Evolutionary conservation across 1,140 invertebrate genomes (phyloP), one percentile per base, ranked within the genome.

Genomic region (Bombus picipes): DNA sequence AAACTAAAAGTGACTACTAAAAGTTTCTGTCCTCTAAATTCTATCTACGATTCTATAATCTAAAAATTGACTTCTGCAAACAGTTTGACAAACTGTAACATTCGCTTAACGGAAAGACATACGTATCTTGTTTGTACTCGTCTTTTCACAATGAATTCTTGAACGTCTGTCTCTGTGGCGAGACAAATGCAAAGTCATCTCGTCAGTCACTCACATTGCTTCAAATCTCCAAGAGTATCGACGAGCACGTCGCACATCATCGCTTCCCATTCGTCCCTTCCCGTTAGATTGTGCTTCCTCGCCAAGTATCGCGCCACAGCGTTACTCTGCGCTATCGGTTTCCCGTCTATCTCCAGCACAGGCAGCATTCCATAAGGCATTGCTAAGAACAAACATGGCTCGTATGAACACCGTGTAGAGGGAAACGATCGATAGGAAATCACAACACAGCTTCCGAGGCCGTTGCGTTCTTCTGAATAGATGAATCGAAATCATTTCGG

Each of bases 231-330:
- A 3, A 96, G 93, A 34, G 95, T 95, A 90, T 97, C 96, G 43
- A 96, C 96, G 59, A 96, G 93, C 85, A 96, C 95, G 88, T 97
- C 96, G 88, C 96, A 96, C 80, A 96, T 95, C 87, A 97, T 95
- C 37, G 96, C 95, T 94, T 97, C 96, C 96, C 96, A 96, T 90
- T 97, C 96, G 92, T 96, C 94, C 89, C 95, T 93, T 74, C 96
- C 96, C 89, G 96, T 94, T 85, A 98, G 92, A 90, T 96, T 95
- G 87, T 96, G 95, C 88, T 96, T 94, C 73, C 93, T 95, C 0
- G 96, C 97, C 37, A 98, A 93, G 94, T 97, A 97, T 85, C 97
- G 94, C 12, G 96, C 95, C 62, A 97, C 96, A 12, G 97, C 96
- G 65, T 96, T 94, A 87, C 96, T 97, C 91, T 97, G 97, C 1